Conservation (phyloP, 2,113 vertebrate species). For the Halcyon senegalensis region DNA sequence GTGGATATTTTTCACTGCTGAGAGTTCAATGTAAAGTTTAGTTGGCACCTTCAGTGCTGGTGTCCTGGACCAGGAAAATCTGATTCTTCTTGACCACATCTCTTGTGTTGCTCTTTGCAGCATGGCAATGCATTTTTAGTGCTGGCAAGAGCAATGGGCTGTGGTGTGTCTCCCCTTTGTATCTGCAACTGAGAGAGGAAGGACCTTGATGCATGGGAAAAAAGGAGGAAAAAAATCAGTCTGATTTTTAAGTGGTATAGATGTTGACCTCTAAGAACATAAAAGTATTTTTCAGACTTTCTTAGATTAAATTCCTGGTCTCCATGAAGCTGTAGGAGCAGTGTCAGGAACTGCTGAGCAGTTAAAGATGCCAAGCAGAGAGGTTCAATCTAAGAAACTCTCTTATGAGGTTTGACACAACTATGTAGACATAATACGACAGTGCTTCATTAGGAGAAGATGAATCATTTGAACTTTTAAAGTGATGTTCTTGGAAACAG, state of each 20-base stretch:
- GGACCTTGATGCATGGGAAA: accelerated
- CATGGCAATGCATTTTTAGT: not conserved
- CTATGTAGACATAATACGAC: not conserved
- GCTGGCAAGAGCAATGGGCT: not conserved
- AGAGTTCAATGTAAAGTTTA: not conserved
- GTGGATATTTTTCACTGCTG: accelerated
- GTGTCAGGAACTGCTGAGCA: not conserved
- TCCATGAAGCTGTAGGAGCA: not conserved
- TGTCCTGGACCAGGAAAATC: not conserved
- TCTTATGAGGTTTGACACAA: not conserved
- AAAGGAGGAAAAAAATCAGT: not conserved
- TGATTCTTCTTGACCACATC: not conserved
- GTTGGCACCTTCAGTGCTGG: not conserved
- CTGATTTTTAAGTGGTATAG: not conserved
- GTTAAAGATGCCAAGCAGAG: not conserved
- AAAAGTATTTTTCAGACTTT: not conserved
- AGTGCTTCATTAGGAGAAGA: not conserved
- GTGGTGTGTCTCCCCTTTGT: not conserved
- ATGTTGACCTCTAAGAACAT: not conserved
- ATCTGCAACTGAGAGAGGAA: not conserved
- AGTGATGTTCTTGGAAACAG: not conserved
- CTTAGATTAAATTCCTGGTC: not conserved
- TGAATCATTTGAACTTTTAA: not conserved
- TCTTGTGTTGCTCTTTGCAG: not conserved
- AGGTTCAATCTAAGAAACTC: not conserved